These are phyloP conservation scores for Acrossocheilus wenchowensis DNA, from an alignment of 2,797 vertebrate species.

Conservation along the genomic window DNA sequence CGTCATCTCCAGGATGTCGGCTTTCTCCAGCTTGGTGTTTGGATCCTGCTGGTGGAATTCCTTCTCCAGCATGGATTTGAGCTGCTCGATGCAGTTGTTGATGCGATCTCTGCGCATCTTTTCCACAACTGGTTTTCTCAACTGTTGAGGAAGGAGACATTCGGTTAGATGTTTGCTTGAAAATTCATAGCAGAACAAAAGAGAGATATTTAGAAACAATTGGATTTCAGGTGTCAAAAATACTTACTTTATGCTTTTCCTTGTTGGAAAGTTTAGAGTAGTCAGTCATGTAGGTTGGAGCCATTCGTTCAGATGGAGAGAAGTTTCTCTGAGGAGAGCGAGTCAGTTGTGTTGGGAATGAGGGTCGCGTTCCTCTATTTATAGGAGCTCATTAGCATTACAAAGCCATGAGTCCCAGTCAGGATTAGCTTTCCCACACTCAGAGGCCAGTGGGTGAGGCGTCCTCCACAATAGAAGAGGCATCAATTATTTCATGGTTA, in stretches of 20 bases:
- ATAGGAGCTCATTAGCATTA: conserved; percentile 75
- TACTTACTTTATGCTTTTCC: conserved; percentile 76
- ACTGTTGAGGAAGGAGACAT: conserved; percentile 65
- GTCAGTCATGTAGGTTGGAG: conserved; percentile 54
- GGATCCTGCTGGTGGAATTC: conserved; percentile 71
- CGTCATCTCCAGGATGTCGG: conserved; percentile 77
- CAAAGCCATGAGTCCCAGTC: conserved; percentile 74
- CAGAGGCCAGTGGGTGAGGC: conserved; percentile 74
- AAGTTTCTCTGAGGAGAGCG: conserved; percentile 61
- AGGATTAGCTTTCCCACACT: conserved; percentile 82
- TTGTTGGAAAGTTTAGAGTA: conserved; percentile 62
- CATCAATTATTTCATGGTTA: conserved; percentile 81
- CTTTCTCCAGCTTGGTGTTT: conserved; percentile 75
- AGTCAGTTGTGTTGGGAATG: conserved; percentile 62
- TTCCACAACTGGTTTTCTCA: conserved; percentile 79
- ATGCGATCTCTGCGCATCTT: conserved; percentile 77
- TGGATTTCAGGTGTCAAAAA: not conserved
- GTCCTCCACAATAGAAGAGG: conserved; percentile 72
- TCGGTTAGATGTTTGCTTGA: conserved; percentile 45
- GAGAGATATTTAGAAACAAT: not conserved
- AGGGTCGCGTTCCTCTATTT: conserved; percentile 74
- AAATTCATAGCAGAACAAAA: not conserved
- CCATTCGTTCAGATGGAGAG: conserved; percentile 55
- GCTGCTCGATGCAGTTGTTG: conserved; percentile 75
- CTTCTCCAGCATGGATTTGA: conserved; percentile 74